Base-by-base conservation (phyloP, 2,113 vertebrate species). In the Corvus cornix region DNA sequence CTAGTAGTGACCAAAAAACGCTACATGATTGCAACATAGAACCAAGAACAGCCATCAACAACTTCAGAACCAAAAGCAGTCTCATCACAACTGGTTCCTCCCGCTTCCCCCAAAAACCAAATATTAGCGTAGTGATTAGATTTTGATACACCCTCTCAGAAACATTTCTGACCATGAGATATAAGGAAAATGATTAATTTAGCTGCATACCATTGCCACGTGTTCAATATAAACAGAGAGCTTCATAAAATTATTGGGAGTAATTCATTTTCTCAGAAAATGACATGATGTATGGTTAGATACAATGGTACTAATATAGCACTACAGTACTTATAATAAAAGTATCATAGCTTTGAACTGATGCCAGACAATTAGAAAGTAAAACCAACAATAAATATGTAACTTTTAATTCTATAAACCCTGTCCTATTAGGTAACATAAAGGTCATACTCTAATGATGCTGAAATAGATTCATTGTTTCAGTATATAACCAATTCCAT, bases 81-180 rank as follows among this genome's bases (percentile, higher is more conserved):
- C 33, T 64, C 9, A 74, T 1, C 49, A 78, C 11, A 68, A 59
- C 21, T 30, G 16, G 22, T 39, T 18, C 4, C 4, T 3, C 3
- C 1, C 3, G 3, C 12, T 31, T 37, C 5, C 4, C 8, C 5
- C 8, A 13, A 24, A 24, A 41, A 48, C n/a, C 8, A 68, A 67
- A 74, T 10, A 66, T 19, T 22, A 52, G 9, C 14, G 67, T 39
- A 13, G 18, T 52, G 21, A 92, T 77, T n/a, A 63, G 49, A 37
- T 66, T 9, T 70, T 83, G 26, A 72, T 35, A 64, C 9, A 75
- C 3, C 2, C 35, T 53, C 43, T 70, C 26, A 64, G 26, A 83
- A 80, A 68, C 39, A 80, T 41, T 72, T 84, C 41, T 39, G 55
- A 69, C 44, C 24, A 10, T 24, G 24, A 60, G 13, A 63, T 59